These are phyloP conservation scores for Botia almorhae DNA, from an alignment of 2,797 vertebrate genomes.

Conservation along the genomic window DNA sequence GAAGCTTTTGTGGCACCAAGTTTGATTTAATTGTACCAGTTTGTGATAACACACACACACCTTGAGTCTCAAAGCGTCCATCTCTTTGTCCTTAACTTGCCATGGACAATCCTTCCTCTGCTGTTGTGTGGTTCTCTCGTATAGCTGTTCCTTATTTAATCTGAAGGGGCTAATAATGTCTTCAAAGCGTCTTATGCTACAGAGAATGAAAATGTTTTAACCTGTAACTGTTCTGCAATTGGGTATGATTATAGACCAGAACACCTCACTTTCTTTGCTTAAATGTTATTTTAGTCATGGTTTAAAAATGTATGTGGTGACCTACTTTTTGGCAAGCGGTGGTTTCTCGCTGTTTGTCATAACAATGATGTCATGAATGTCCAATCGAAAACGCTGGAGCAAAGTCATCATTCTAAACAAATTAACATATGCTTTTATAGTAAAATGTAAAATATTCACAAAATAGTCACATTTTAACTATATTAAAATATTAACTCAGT, in stretches of 20 bases:
- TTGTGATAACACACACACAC: constrained; percentile 55
- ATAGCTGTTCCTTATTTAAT: constrained; percentile 68
- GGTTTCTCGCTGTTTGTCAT: constrained; percentile 76
- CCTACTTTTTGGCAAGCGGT: constrained; percentile 74
- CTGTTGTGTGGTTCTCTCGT: constrained; percentile 43
- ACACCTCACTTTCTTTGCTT: neutral
- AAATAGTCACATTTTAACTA: too few species aligned
- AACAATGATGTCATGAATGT: constrained; percentile 76
- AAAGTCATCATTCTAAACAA: constrained; percentile 73
- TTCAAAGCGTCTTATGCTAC: constrained; percentile 74
- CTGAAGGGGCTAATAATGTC: constrained; percentile 74
- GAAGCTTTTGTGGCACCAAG: neutral
- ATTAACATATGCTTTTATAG: neutral
- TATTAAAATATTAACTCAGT: too few species aligned
- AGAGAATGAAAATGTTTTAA: neutral
- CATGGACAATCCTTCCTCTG: constrained; percentile 64
- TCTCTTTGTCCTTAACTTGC: constrained; percentile 75
- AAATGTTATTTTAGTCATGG: neutral
- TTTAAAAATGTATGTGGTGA: neutral
- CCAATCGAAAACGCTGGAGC: constrained; percentile 76
- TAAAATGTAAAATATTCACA: neutral
- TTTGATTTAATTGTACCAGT: neutral
- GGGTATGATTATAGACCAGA: neutral
- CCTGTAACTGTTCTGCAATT: neutral
- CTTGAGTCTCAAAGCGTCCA: constrained; percentile 74